Percentiles rank a stretch among this genome's conserved stretches.
Conservation (phyloP, 2,888 invertebrate genomes). For the Acronicta leporina region DNA sequence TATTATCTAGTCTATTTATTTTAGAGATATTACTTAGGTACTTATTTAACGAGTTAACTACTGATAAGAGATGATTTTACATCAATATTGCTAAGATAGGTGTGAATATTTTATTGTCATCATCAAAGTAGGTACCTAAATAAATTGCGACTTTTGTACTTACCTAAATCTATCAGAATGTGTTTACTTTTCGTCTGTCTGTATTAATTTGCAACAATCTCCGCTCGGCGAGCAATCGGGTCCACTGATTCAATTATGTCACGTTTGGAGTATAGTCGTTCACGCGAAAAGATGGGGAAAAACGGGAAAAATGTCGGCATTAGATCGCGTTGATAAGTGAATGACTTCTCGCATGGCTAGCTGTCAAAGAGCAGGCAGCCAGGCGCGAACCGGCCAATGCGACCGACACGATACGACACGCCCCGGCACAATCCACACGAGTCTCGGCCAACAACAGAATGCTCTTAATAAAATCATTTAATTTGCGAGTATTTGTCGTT, state of each 20-base stretch:
- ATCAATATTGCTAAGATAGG: background rate
- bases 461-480: constrained; percentile 34
- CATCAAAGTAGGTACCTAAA: too few relatives aligned
- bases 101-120: background rate
- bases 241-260: constrained; percentile 85
- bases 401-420: constrained; percentile 38
- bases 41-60: too few relatives aligned
- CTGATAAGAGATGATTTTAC: too few relatives aligned
- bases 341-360: constrained; percentile 87
- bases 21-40: too few relatives aligned
- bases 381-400: constrained; percentile 69
- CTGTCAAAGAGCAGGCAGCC: constrained; percentile 83
- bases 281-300: constrained; percentile 85
- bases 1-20: too few relatives aligned
- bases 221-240: constrained; percentile 65
- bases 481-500: constrained; percentile 39
- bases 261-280: constrained; percentile 77
- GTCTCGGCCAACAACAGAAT: constrained; percentile 29
- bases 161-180: constrained; percentile 22
- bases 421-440: constrained; percentile 50
- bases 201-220: constrained; percentile 82
- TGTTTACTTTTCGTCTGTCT: constrained; percentile 74
- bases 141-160: constrained; percentile 30
- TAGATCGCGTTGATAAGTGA: constrained; percentile 86
- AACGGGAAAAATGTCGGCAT: constrained; percentile 86